phyloP scores from a whole-genome alignment of 2,797 vertebrate genomes.

The Delichon dasypus region DNA sequence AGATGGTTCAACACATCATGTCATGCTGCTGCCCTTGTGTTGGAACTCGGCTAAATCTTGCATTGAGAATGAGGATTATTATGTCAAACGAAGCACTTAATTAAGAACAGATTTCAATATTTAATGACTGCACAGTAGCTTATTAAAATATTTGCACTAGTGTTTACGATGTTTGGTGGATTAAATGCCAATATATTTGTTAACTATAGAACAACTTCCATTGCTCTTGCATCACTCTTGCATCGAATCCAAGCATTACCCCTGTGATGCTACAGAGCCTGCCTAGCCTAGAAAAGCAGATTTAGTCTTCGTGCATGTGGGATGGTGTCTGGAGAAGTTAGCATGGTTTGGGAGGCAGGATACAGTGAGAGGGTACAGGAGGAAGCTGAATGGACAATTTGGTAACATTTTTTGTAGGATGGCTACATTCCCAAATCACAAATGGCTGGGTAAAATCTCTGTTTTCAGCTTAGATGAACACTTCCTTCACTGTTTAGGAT shows the following conservation, averaged over 20 bases:
- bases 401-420: background rate
- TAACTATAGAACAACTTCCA: background rate
- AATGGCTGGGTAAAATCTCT: background rate
- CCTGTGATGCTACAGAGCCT: background rate
- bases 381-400: background rate
- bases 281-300: background rate
- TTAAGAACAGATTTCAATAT: constrained; percentile 59
- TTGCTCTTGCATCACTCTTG: background rate
- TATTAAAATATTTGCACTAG: constrained; percentile 47
- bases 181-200: constrained; percentile 36
- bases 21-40: constrained; percentile 46
- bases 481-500: background rate
- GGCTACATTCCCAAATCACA: background rate
- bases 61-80: constrained; percentile 44
- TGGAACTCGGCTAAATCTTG: constrained; percentile 20
- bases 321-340: background rate
- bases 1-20: constrained; percentile 46
- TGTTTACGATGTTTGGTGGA: constrained; percentile 23
- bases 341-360: background rate
- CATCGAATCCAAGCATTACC: background rate
- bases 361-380: background rate
- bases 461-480: background rate
- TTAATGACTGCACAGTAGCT: constrained; percentile 50
- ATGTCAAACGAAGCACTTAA: constrained; percentile 53
- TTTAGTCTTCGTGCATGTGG: background rate